Conservation (phyloP, 2,888 invertebrate genomes). For the Drosophila kanekoi region DNA sequence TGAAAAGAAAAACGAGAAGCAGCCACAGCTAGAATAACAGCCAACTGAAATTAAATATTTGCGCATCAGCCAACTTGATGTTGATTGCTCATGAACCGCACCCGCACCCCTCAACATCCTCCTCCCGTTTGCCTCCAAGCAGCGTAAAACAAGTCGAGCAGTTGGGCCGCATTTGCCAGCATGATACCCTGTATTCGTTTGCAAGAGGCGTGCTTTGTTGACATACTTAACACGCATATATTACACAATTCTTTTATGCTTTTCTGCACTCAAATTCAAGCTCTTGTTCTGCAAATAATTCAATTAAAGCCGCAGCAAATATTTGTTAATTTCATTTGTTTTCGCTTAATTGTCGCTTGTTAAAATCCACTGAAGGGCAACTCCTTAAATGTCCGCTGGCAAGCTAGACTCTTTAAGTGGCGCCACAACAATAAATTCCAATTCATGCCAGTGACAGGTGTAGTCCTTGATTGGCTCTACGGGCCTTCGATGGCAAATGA, state of each 20-base stretch:
- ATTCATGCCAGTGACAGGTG: conserved; percentile 24
- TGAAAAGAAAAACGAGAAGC: conserved; percentile 5
- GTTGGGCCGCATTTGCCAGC: conserved; percentile 28
- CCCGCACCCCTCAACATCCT: conserved; percentile 3
- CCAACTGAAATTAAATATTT: conserved; percentile 68
- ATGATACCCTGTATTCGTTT: conserved; percentile 30
- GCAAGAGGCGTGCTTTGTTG: neutral
- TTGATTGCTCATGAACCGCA: conserved; percentile 56
- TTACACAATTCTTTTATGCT: neutral
- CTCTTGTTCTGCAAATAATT: no score
- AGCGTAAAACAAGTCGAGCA: conserved; percentile 12
- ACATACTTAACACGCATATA: neutral
- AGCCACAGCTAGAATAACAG: conserved; percentile 56
- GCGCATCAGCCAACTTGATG: conserved; percentile 51
- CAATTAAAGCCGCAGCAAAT: no score
- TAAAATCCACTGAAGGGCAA: no score
- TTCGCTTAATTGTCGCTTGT: no score
- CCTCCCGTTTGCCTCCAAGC: neutral
- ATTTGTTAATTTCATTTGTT: no score
- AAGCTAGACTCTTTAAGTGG: conserved; percentile 4
- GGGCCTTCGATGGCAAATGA: neutral
- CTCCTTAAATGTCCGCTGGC: no score
- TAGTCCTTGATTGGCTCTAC: conserved; percentile 8
- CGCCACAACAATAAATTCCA: neutral
- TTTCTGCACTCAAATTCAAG: no score